Evolutionary conservation across 92 coral and sea anemone species (phyloP), one percentile per base, ranked within the genome.

Genomic region (Epizoanthus stellaris): DNA sequence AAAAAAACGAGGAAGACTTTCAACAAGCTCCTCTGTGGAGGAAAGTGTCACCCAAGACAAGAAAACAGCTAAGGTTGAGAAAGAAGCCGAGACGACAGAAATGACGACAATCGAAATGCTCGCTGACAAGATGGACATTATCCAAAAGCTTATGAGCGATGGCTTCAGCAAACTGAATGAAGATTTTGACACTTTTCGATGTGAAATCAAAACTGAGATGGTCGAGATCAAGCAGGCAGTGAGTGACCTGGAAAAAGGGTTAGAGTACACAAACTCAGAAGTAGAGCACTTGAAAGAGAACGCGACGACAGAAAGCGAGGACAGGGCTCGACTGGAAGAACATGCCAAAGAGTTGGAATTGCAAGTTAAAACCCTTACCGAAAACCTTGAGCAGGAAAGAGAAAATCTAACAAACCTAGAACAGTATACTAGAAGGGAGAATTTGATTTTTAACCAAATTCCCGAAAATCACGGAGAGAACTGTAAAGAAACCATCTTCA

Each of bases 301-400:
- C 25, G 15, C 56, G 14, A 11, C 20, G 10, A 60, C 70, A 56
- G 80, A n/a, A 38, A 23, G 19, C 6, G 60, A 57, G 69, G 43
- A 56, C 49, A 70, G 38, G 16, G 83, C n/a, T 25, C 71, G 45
- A 0, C 61, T 82, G 15, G 47, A 45, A 62, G 63, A 53, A 60
- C 43, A 68, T 42, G 23, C n/a, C 45, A 67, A 70, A 53, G 43
- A 54, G 20, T 76, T 67, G 3, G 63, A 63, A 25, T 30, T 54
- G 15, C 69, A 83, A 71, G 80, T 71, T 23, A 76, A 14, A 16
- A 16, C 80, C 19, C 54, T 71, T 17, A 36, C 58, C 10, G 38
- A 71, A 30, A 72, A 83, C 66, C 66, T 83, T 54, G 64, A 83
- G 49, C 71, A 83, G 38, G 87, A 83, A 56, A 53, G 52, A 58